Percentiles rank a stretch among this genome's conserved stretches.
These are phyloP conservation scores for Anolis carolinensis DNA, from an alignment of 2,113 vertebrate species.

Conservation along the genomic window DNA sequence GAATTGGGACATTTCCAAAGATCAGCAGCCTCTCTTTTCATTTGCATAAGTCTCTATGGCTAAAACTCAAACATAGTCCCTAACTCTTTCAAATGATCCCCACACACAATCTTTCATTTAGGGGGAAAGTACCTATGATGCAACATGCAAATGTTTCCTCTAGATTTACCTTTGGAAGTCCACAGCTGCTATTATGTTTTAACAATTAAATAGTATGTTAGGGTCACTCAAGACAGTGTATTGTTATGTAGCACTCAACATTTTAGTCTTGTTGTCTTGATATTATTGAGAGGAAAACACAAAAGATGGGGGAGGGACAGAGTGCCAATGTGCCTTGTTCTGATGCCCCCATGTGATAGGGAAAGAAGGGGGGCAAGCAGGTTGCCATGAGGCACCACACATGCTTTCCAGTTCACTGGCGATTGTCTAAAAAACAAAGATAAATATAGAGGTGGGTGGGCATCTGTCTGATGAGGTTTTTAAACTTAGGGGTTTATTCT, in stretches of 20 bases:
- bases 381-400: too few relatives aligned
- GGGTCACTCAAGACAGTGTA: too few relatives aligned
- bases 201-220: not conserved
- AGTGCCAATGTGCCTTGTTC: too few relatives aligned
- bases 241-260: not conserved
- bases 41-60: constrained; percentile 23
- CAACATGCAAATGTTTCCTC: not conserved
- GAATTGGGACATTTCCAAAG: constrained; percentile 25
- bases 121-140: not conserved
- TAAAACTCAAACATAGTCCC: not conserved
- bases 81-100: constrained; percentile 13
- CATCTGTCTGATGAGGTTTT: too few relatives aligned
- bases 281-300: not conserved
- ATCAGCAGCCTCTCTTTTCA: not conserved
- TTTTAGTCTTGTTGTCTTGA: not conserved
- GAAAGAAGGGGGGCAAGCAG: too few relatives aligned
- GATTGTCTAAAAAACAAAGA: too few relatives aligned
- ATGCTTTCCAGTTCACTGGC: too few relatives aligned
- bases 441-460: too few relatives aligned
- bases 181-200: not conserved
- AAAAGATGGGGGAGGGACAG: not conserved
- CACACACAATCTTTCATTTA: not conserved
- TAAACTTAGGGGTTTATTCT: not conserved
- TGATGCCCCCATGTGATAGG: too few relatives aligned
- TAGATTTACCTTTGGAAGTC: not conserved